Conservation (phyloP, 2,888 invertebrate genomes). For the Cartodere bifasciata region DNA sequence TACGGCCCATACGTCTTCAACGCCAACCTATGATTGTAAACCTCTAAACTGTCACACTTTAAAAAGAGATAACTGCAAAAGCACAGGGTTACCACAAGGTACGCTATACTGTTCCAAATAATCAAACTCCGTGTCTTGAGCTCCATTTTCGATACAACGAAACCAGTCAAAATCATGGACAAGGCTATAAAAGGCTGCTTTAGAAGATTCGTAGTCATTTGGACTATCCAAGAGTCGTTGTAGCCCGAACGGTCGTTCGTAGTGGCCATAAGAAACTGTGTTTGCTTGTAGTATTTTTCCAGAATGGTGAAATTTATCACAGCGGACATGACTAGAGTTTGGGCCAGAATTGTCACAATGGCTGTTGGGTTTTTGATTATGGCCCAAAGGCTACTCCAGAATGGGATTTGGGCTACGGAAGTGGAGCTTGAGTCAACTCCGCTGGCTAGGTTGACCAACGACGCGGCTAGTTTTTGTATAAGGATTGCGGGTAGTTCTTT, state of each 20-base stretch:
- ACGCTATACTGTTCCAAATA: slow-evolving; percentile 37
- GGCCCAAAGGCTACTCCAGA: no score
- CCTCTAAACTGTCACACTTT: slow-evolving; percentile 22
- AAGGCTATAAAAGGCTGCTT: slow-evolving; percentile 43
- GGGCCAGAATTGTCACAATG: slow-evolving; percentile 38
- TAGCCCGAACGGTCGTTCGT: slow-evolving; percentile 37
- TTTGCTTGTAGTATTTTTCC: slow-evolving; percentile 44
- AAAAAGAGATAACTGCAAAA: slow-evolving; percentile 32
- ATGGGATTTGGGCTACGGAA: no score
- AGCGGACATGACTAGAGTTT: slow-evolving; percentile 40
- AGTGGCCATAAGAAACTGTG: slow-evolving; percentile 43
- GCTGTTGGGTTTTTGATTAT: slow-evolving; percentile 47
- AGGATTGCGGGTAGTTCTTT: slow-evolving; percentile 39
- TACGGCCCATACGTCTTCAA: slow-evolving; percentile 37
- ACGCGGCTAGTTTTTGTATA: slow-evolving; percentile 43
- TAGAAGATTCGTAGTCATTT: slow-evolving; percentile 40
- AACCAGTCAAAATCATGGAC: slow-evolving; percentile 39
- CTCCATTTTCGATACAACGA: slow-evolving; percentile 40
- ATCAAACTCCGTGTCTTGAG: slow-evolving; percentile 39
- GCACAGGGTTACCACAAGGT: slow-evolving; percentile 34
- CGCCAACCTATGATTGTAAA: slow-evolving; percentile 17
- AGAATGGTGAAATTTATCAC: slow-evolving; percentile 40
- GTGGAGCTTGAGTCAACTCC: slow-evolving; percentile 20
- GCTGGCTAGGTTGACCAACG: slow-evolving; percentile 37
- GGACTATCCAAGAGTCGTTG: slow-evolving; percentile 40